Base-by-base conservation (phyloP, 2,113 vertebrate species). In the Lasiurus cinereus region DNA sequence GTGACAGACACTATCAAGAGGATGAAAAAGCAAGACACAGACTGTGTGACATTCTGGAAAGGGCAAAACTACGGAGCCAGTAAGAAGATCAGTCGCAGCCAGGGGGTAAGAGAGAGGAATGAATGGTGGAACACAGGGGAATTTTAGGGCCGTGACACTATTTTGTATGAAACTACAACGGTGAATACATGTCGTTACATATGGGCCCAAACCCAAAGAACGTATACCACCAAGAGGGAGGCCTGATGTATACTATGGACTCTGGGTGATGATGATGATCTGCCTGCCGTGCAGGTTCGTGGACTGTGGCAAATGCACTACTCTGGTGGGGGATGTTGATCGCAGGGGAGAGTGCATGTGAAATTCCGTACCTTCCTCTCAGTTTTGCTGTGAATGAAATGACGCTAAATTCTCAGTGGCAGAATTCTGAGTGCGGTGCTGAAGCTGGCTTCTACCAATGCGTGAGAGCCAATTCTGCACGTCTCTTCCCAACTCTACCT, bases 301-400 rank as follows among this genome's bases (percentile, higher is more conserved):
- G 0, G 0, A 8, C 8, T 8, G 31, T 31, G 31, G 21, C 24
- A 11, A 76, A 29, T 4, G 36, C 5, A 4, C 22, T 31, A 1
- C 82, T 56, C 16, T 18, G 39, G 33, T 33, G 43, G n/a, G 4
- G 36, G 39, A 2, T 21, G 77, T 24, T 90, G 36, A 9, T 0
- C 39, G 36, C 12, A 21, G 18, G 24, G 21, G 9, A 4, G 46
- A 29, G 31, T 4, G 2, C 6, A 5, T 6, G 21, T 11, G 62
- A 78, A 29, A 33, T 22, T 52, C n/a, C 31, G 13, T 43, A n/a
- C 10, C 15, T 67, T 54, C 62, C 31, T 3, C 62, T 92, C 48
- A 36, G 19, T 85, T 33, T 77, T 54, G 27, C 50, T 78, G 12
- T 21, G 21, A 69, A 39, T 62, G 6, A 79, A 39, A 43, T 80